Evolutionary conservation across 1,140 invertebrate genomes (phyloP).

Genomic region (Drosophila ercepeae): DNA sequence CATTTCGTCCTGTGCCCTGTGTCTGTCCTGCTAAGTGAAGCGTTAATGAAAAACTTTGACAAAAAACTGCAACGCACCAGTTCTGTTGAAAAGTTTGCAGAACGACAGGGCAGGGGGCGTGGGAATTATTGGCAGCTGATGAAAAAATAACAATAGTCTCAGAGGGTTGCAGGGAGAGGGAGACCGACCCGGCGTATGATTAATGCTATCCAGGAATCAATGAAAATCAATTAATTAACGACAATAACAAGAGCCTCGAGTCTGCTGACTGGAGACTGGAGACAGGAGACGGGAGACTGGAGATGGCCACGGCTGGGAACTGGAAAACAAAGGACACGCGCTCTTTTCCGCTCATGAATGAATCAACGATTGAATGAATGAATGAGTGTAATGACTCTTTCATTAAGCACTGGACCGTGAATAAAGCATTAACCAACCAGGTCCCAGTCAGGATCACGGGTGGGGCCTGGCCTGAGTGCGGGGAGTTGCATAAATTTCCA

Average conservation of each 20-base stretch:
- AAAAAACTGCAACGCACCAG: conserved; percentile 24
- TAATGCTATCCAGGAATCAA: conserved; percentile 53
- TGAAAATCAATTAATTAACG: conserved; percentile 77
- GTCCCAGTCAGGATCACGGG: conserved; percentile 4
- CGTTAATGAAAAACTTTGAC: conserved; percentile 58
- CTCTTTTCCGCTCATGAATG: conserved; percentile 55
- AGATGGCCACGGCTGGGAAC: conserved; percentile 1
- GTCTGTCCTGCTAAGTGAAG: conserved; percentile 37
- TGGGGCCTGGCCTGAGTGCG: not conserved
- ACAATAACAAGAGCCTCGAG: conserved; percentile 30
- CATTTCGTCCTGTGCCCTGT: not conserved
- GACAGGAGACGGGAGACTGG: conserved; percentile 1
- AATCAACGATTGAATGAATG: conserved; percentile 65
- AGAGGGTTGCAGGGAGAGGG: not conserved
- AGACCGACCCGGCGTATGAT: conserved; percentile 63
- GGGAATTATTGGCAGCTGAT: not conserved
- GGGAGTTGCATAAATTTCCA: conserved; percentile 74
- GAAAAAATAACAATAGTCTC: conserved; percentile 31
- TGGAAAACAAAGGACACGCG: conserved; percentile 42
- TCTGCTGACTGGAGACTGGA: no score
- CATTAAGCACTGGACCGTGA: conserved; percentile 69
- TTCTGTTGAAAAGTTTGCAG: conserved; percentile 16
- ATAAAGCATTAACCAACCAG: conserved; percentile 68
- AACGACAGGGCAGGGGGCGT: not conserved
- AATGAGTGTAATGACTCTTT: conserved; percentile 80